phyloP scores from a whole-genome alignment of 2,113 vertebrate genomes.

The Cyanoderma ruficeps region DNA sequence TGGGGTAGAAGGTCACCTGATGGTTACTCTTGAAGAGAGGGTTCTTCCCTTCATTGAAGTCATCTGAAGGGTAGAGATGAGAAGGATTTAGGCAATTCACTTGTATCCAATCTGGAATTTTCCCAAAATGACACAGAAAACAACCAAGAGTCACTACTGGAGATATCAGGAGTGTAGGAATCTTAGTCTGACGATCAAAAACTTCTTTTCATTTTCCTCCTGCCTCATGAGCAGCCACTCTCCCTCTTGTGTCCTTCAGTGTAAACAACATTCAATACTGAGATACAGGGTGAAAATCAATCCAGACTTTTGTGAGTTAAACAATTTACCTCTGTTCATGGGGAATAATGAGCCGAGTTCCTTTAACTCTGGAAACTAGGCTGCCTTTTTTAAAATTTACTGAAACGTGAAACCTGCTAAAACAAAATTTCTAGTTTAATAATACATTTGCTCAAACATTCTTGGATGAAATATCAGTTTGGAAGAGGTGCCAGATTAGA shows the following conservation, averaged over 20 bases:
- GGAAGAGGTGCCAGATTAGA: conserved; percentile 11
- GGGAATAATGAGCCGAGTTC: not conserved
- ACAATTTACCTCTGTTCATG: not conserved
- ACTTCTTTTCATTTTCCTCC: not conserved
- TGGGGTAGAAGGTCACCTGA: not conserved
- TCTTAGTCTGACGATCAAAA: not conserved
- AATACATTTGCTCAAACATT: conserved; percentile 18
- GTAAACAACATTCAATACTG: not conserved
- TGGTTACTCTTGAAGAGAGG: not conserved
- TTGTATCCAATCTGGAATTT: not conserved
- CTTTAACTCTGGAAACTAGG: not conserved
- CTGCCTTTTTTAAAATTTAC: not conserved
- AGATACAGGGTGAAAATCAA: not conserved
- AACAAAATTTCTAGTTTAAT: conserved; percentile 30
- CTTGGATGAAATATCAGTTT: conserved; percentile 33
- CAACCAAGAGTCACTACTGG: not conserved
- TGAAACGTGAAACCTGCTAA: conserved; percentile 38
- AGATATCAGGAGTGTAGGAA: not conserved
- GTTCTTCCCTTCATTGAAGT: not conserved
- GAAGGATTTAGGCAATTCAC: not conserved
- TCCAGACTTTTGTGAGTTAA: not conserved
- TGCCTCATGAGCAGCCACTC: not conserved
- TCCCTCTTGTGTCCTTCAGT: not conserved
- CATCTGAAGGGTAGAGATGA: not conserved
- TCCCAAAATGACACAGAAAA: not conserved